Base-by-base conservation (phyloP, 2,797 vertebrate genomes). In the Tokudaia muenninki region DNA sequence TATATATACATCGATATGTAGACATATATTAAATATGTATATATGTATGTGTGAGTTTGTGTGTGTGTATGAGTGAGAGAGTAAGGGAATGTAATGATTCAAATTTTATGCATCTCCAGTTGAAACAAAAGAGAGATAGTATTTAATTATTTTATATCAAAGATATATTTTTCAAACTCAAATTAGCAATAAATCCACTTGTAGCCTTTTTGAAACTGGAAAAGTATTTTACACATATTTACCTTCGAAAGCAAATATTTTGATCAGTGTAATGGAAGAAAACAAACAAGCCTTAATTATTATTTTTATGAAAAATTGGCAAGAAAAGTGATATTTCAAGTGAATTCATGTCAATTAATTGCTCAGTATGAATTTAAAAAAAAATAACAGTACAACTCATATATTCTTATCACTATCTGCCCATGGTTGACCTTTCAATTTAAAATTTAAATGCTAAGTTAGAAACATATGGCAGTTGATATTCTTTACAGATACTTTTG, bases 191-290 rank as follows among this genome's bases (percentile, higher is more conserved):
- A 74, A 94, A 82, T 19, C 67, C 19, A 67, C 70, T 14, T 47
- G 22, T 87, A 83, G 19, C 22, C 50, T 83, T 72, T 57, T 81
- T 17, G 2, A 95, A 87, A 87, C 29, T 47, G 41, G 44, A 11
- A 79, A 55, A 89, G 6, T 77, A 59, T 96, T 95, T 57, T n/a
- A 65, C 63, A 67, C 34, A 92, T 82, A 87, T 87, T 9, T 63
- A n/a, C 47, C 92, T 89, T 94, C 24, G 79, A 9, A 57, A 96
- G 41, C 26, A 95, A 95, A 89, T 96, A 96, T 95, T 97, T 97
- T 95, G 55, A 93, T 86, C 34, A 91, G 57, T 67, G 29, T 63
- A 72, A 75, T 87, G 2, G 44, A 65, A 61, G 1, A 89, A 82
- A 94, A 90, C 77, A 92, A 93, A 75, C 22, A 92, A 82, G 44